Base-by-base conservation (phyloP, 2,888 invertebrate genomes). In the Conchocele bisecta region DNA sequence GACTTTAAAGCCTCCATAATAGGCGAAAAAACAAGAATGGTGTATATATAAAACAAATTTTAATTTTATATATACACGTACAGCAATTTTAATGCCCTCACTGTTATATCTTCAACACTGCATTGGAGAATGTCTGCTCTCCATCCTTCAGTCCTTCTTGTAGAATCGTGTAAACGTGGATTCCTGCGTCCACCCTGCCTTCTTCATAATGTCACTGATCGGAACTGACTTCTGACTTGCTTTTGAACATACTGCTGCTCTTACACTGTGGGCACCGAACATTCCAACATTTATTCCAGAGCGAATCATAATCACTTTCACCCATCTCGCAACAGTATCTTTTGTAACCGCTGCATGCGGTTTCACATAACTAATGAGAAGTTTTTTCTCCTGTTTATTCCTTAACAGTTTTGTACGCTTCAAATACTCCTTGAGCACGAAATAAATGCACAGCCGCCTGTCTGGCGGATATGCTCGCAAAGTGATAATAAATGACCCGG, bases 1-100 rank as follows among this genome's bases (percentile, higher is more conserved):
- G 60, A 60, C 20, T 50, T 60, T 20, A 60, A 37, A n/a, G 50
- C 31, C 2, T n/a, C n/a, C n/a, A n/a, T n/a, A n/a, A n/a, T n/a
- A n/a, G n/a, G n/a, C n/a, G n/a, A n/a, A n/a, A n/a, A n/a, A n/a
- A n/a, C n/a, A n/a, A n/a, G n/a, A n/a, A n/a, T n/a, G n/a, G n/a
- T n/a, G n/a, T n/a, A n/a, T n/a, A n/a, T n/a, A n/a, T n/a, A n/a
- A n/a, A n/a, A n/a, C n/a, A n/a, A n/a, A n/a, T n/a, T n/a, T n/a
- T n/a, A n/a, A n/a, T n/a, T n/a, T n/a, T n/a, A n/a, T n/a, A n/a
- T n/a, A n/a, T n/a, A n/a, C n/a, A n/a, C n/a, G n/a, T n/a, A n/a
- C n/a, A n/a, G n/a, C n/a, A n/a, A n/a, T n/a, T n/a, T n/a, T n/a
- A n/a, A n/a, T n/a, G n/a, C n/a, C n/a, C n/a, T n/a, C n/a, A n/a